A percentile compares a stretch with the other conserved stretches of the same genome.
phyloP scores from a whole-genome alignment of 2,888 invertebrate species.

The Aleiodes testaceus region DNA sequence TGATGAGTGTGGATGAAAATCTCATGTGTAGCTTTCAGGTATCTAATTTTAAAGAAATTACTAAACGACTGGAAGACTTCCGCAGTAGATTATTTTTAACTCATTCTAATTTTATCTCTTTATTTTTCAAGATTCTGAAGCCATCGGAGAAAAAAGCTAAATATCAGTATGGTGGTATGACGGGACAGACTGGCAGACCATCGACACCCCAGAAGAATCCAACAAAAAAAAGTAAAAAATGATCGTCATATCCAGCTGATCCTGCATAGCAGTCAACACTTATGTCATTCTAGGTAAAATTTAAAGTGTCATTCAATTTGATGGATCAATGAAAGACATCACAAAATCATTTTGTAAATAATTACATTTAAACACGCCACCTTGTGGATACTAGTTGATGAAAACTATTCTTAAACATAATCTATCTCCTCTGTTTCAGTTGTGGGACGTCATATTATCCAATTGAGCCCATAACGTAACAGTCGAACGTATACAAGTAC shows the following conservation, averaged over 20 bases:
- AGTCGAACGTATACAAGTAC: constrained; percentile 40
- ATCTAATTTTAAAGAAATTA: constrained; percentile 51
- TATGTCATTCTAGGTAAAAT: constrained; percentile 63
- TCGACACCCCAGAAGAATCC: constrained; percentile 87
- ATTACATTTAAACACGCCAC: constrained; percentile 9
- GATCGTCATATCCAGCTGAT: constrained; percentile 73
- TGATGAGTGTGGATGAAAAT: constrained; percentile 99
- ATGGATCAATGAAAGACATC: constrained; percentile 24
- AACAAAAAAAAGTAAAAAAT: constrained; percentile 76
- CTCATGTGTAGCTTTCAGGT: constrained; percentile 99
- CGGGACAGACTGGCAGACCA: constrained; percentile 80
- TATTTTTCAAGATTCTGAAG: constrained; percentile 88
- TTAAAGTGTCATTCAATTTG: constrained; percentile 37
- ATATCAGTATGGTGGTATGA: constrained; percentile 95
- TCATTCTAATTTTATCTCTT: constrained; percentile 17
- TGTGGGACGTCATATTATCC: constrained; percentile 36
- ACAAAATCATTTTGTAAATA: constrained; percentile 21
- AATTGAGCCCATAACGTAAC: constrained; percentile 40
- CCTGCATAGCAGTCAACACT: constrained; percentile 67
- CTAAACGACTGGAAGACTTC: neutral
- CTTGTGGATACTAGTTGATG: neutral
- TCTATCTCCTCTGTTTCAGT: constrained; percentile 38
- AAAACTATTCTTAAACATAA: constrained; percentile 9
- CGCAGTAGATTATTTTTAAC: constrained; percentile 14
- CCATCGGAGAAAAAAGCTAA: constrained; percentile 99